These are phyloP conservation scores for Heliothis peltigera DNA, from an alignment of 2,888 invertebrate species.

Conservation along the genomic window DNA sequence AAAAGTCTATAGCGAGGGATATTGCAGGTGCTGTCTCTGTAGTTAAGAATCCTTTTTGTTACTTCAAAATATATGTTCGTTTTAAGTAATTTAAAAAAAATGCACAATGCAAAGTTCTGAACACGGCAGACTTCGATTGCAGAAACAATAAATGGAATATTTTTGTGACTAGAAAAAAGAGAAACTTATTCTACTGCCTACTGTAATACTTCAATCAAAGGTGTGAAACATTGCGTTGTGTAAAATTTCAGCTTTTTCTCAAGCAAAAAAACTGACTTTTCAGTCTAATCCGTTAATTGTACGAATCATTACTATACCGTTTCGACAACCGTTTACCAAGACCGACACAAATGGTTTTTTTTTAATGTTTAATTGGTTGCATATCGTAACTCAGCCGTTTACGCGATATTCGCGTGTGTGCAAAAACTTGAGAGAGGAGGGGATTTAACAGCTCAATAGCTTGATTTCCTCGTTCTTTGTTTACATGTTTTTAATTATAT, in stretches of 20 bases:
- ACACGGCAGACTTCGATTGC: too few relatives aligned
- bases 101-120: too few relatives aligned
- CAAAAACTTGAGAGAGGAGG: neutral
- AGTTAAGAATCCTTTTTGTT: too few relatives aligned
- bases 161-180: too few relatives aligned
- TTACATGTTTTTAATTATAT: slow-evolving; percentile 26
- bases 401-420: slow-evolving; percentile 24
- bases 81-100: too few relatives aligned
- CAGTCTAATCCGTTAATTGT: slow-evolving; percentile 7
- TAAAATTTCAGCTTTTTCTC: neutral
- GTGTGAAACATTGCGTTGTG: neutral
- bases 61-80: too few relatives aligned
- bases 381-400: slow-evolving; percentile 38
- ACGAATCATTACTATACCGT: slow-evolving; percentile 18
- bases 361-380: slow-evolving; percentile 35
- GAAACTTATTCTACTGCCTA: neutral
- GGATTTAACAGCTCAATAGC: slow-evolving; percentile 18
- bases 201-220: neutral
- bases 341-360: slow-evolving; percentile 21
- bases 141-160: too few relatives aligned
- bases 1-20: too few relatives aligned
- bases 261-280: neutral
- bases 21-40: too few relatives aligned
- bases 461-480: slow-evolving; percentile 37
- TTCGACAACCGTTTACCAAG: slow-evolving; percentile 44